These are phyloP conservation scores for Thaumetopoea pityocampa DNA, from an alignment of 1,140 invertebrate genomes.

Conservation along the genomic window DNA sequence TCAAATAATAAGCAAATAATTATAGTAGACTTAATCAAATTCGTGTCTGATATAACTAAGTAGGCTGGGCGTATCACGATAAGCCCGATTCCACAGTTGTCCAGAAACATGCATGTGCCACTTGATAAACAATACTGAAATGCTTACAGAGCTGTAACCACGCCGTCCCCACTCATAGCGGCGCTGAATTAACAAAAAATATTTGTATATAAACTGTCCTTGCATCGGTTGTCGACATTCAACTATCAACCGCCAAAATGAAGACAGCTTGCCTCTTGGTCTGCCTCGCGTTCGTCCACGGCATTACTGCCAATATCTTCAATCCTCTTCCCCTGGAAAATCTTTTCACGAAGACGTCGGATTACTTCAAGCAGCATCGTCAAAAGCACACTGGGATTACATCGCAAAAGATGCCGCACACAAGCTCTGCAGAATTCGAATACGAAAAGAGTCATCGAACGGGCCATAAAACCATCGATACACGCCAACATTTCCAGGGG, in stretches of 20 bases:
- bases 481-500: background rate
- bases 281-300: constrained; percentile 42
- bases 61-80: too few species aligned
- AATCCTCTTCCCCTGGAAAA: constrained; percentile 24
- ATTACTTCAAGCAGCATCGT: constrained; percentile 23
- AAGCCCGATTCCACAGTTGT: too few species aligned
- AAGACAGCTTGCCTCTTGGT: constrained; percentile 44
- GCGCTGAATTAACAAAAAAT: constrained; percentile 25
- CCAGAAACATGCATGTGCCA: too few species aligned
- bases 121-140: too few species aligned
- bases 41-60: too few species aligned
- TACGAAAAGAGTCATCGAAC: constrained; percentile 4
- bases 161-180: background rate
- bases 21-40: too few species aligned
- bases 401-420: background rate
- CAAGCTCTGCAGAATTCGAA: background rate
- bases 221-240: constrained; percentile 13
- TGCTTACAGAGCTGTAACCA: constrained; percentile 14
- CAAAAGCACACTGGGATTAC: constrained; percentile 6
- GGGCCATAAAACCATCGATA: background rate
- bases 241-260: constrained; percentile 32
- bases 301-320: constrained; percentile 47
- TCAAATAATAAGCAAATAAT: too few species aligned
- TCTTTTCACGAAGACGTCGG: constrained; percentile 27
- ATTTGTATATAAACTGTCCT: constrained; percentile 30